Conservation (phyloP, 2,888 invertebrate genomes). For the Pemphredon lugubris region DNA sequence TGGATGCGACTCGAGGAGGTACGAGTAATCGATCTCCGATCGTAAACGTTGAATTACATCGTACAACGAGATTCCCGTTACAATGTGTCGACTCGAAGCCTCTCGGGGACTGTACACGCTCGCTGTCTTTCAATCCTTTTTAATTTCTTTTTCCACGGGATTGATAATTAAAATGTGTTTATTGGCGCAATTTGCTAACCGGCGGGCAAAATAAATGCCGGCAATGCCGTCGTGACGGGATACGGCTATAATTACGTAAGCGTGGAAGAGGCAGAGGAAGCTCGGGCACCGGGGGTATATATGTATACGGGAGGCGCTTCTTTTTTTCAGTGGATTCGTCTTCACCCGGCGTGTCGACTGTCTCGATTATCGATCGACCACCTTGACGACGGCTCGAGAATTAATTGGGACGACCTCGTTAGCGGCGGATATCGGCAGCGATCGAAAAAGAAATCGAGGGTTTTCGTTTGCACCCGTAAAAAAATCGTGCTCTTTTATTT, state of each 20-base stretch:
- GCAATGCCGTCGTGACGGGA: conserved; percentile 17
- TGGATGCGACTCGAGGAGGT: too few species aligned
- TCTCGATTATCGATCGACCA: conserved; percentile 66
- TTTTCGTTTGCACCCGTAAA: conserved; percentile 62
- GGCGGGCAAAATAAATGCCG: conserved; percentile 27
- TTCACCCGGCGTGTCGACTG: conserved; percentile 61
- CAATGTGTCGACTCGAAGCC: too few species aligned
- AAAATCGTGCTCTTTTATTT: conserved; percentile 56
- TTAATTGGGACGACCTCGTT: conserved; percentile 67
- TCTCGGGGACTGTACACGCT: too few species aligned
- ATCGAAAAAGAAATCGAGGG: conserved; percentile 60
- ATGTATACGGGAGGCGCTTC: not conserved
- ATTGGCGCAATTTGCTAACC: conserved; percentile 46
- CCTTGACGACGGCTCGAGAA: conserved; percentile 65
- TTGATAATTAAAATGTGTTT: conserved; percentile 41
- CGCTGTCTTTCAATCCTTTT: too few species aligned
- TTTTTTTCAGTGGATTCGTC: conserved; percentile 59
- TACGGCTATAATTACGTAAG: conserved; percentile 47
- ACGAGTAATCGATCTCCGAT: too few species aligned
- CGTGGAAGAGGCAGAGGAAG: conserved; percentile 4
- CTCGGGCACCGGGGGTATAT: not conserved
- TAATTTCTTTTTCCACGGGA: conserved; percentile 1
- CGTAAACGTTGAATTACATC: too few species aligned
- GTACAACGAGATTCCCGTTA: too few species aligned
- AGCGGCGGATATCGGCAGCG: conserved; percentile 61